Percentiles rank a stretch among this genome's conserved stretches.
phyloP scores from a whole-genome alignment of 1,140 invertebrate species.

The Sarcophaga bullata region DNA sequence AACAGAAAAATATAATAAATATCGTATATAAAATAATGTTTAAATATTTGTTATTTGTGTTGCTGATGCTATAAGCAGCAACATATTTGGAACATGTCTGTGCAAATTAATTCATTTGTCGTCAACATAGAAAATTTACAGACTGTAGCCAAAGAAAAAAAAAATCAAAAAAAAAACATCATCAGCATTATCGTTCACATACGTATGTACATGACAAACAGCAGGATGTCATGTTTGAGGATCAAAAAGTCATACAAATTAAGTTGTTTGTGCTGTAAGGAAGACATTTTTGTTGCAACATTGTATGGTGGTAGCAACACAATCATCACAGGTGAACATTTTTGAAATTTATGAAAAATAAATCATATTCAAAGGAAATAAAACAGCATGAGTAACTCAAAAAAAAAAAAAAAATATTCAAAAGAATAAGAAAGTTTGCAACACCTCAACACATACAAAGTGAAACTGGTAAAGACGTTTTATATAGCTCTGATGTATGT shows the following conservation, averaged over 20 bases:
- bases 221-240: conserved; percentile 10
- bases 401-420: too few relatives aligned
- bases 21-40: not conserved
- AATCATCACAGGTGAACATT: too few relatives aligned
- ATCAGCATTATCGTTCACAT: not conserved
- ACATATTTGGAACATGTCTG: conserved; percentile 31
- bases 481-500: too few relatives aligned
- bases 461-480: too few relatives aligned
- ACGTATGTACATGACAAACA: conserved; percentile 5
- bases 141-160: not conserved
- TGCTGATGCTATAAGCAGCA: not conserved
- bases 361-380: too few relatives aligned
- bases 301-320: not conserved
- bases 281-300: not conserved
- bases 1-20: not conserved
- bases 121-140: not conserved
- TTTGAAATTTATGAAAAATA: too few relatives aligned
- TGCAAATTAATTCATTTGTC: conserved; percentile 39
- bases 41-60: not conserved
- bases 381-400: too few relatives aligned
- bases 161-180: not conserved
- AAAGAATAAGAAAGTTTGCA: too few relatives aligned
- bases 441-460: too few relatives aligned
- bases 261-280: not conserved
- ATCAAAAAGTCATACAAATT: conserved; percentile 34